Percentiles rank a stretch among this genome's conserved stretches.
phyloP scores from a whole-genome alignment of 2,888 invertebrate genomes.

The Ophion ventricosus region DNA sequence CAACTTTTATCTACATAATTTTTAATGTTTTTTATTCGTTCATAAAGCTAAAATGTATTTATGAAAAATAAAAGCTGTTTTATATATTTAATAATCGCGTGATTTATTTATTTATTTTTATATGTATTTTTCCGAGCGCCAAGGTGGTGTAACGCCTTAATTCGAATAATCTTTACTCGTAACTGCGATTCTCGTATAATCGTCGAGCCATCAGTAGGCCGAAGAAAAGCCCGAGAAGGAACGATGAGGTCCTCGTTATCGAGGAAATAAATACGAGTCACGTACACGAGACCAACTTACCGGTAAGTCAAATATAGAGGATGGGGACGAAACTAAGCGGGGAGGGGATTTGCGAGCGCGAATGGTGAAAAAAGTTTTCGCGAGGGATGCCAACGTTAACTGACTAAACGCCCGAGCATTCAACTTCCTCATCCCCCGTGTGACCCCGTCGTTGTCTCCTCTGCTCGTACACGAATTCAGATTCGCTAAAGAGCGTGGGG shows the following conservation, averaged over 20 bases:
- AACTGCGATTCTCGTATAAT: background rate
- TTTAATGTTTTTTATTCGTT: too few relatives aligned
- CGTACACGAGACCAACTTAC: constrained; percentile 34
- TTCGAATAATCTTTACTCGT: background rate
- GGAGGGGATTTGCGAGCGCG: constrained; percentile 13
- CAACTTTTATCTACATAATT: too few relatives aligned
- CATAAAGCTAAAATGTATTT: too few relatives aligned
- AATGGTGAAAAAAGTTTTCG: constrained; percentile 61
- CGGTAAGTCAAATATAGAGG: constrained; percentile 10
- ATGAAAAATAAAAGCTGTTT: too few relatives aligned
- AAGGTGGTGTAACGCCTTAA: too few relatives aligned
- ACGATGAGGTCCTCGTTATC: constrained; percentile 14
- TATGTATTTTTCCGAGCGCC: too few relatives aligned
- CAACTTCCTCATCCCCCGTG: constrained; percentile 32
- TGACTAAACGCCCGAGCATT: constrained; percentile 42
- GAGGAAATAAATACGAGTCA: constrained; percentile 58
- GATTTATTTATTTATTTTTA: too few relatives aligned
- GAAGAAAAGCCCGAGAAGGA: background rate
- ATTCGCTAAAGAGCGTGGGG: constrained; percentile 43
- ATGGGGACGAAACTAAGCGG: background rate
- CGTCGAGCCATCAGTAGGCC: background rate
- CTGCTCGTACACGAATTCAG: constrained; percentile 63
- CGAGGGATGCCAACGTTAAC: constrained; percentile 67
- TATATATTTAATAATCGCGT: too few relatives aligned
- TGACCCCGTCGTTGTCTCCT: background rate